Percentiles rank a stretch among this genome's conserved stretches.
phyloP scores from a whole-genome alignment of 1,140 invertebrate species.

The Coboldia fuscipes region DNA sequence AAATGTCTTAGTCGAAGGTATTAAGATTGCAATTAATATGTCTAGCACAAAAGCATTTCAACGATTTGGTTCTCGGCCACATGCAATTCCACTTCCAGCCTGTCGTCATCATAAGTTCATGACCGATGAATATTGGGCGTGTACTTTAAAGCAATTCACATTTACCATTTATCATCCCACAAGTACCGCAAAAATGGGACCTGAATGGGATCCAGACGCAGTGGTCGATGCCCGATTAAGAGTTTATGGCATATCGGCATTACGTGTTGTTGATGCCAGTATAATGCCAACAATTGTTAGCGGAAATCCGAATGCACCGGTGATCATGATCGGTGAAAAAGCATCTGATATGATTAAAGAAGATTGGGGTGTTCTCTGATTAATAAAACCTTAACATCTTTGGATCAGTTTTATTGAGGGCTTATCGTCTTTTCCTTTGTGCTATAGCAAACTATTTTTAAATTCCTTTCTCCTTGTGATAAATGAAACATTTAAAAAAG shows the following conservation, averaged over 20 bases:
- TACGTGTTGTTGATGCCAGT: conserved; percentile 54
- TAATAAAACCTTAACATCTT: too few species aligned
- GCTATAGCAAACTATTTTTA: too few species aligned
- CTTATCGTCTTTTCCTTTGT: too few species aligned
- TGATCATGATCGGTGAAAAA: conserved; percentile 51
- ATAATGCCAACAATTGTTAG: conserved; percentile 64
- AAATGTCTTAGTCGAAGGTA: conserved; percentile 51
- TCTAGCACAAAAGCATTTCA: conserved; percentile 60
- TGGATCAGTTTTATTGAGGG: too few species aligned
- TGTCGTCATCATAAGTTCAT: conserved; percentile 48
- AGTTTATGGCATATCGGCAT: conserved; percentile 46
- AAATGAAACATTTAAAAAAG: too few species aligned
- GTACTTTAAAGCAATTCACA: conserved; percentile 52
- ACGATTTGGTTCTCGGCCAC: conserved; percentile 51
- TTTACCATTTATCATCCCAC: conserved; percentile 72
- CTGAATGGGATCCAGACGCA: conserved; percentile 42
- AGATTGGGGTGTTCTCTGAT: conserved; percentile 42
- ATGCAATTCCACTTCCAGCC: conserved; percentile 57
- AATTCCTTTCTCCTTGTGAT: too few species aligned
- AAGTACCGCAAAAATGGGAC: conserved; percentile 75
- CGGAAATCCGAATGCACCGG: conserved; percentile 58
- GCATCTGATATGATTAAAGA: conserved; percentile 60
- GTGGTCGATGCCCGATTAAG: conserved; percentile 61
- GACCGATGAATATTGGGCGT: conserved; percentile 72
- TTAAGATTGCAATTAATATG: conserved; percentile 57